phyloP scores from a whole-genome alignment of 1,140 invertebrate genomes.

The Diuraphis noxia region DNA sequence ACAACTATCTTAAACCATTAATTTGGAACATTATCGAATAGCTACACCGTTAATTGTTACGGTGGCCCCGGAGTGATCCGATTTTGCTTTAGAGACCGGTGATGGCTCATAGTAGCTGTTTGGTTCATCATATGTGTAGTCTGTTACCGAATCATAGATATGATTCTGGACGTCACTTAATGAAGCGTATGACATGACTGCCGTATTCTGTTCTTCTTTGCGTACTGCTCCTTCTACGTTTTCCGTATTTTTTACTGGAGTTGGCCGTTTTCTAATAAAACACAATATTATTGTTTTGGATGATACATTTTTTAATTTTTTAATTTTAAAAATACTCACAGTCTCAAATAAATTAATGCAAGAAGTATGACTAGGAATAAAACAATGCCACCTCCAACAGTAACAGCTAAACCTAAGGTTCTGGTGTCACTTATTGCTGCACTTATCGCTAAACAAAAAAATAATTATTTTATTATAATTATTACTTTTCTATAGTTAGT shows the following conservation, averaged over 20 bases:
- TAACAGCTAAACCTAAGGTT: constrained; percentile 76
- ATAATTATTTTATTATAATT: constrained; percentile 7
- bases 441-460: constrained; percentile 62
- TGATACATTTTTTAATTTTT: neutral
- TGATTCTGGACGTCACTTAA: constrained; percentile 68
- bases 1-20: constrained; percentile 18
- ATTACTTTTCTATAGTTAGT: neutral
- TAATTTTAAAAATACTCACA: constrained; percentile 66
- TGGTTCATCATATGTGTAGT: constrained; percentile 72
- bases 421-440: constrained; percentile 71
- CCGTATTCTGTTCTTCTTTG: constrained; percentile 81
- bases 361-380: constrained; percentile 75
- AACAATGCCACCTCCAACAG: constrained; percentile 76
- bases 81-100: constrained; percentile 61
- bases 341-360: constrained; percentile 74
- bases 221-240: constrained; percentile 81
- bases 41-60: constrained; percentile 76
- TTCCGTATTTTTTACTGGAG: constrained; percentile 83
- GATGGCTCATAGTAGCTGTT: constrained; percentile 72
- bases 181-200: constrained; percentile 83
- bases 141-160: constrained; percentile 75
- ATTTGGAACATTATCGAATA: constrained; percentile 64
- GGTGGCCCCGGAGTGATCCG: constrained; percentile 62
- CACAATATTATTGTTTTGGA: constrained; percentile 53
- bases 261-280: constrained; percentile 71